These are phyloP conservation scores for Anser brachyrhynchus DNA, from an alignment of 2,113 vertebrate genomes.

Conservation along the genomic window DNA sequence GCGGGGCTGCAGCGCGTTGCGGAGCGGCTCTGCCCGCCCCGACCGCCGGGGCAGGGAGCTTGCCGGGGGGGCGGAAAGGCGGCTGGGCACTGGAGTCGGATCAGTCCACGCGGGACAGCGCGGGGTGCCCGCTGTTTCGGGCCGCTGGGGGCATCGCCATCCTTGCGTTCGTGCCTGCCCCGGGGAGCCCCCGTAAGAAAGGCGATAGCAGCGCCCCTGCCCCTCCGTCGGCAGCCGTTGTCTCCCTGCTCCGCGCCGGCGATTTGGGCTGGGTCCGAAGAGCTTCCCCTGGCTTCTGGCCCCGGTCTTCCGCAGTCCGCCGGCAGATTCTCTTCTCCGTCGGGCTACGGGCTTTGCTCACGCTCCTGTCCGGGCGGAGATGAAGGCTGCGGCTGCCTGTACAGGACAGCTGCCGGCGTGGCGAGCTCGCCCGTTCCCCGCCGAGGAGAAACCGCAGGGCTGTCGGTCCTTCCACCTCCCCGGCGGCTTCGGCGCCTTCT, in stretches of 20 bases:
- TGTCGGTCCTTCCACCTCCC: background rate
- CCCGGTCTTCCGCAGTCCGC: background rate
- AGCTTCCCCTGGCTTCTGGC: background rate
- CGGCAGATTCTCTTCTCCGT: fast-evolving
- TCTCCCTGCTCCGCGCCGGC: fast-evolving
- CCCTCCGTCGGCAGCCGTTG: background rate
- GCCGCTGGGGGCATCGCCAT: fast-evolving
- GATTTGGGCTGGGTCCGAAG: background rate
- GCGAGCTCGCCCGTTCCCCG: background rate
- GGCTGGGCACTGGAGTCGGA: background rate
- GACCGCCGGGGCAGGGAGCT: background rate
- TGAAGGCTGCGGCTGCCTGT: background rate
- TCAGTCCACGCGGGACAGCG: background rate
- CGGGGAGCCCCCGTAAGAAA: background rate
- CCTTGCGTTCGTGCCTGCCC: background rate
- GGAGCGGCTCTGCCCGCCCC: background rate
- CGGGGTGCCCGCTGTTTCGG: background rate
- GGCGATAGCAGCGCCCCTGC: background rate
- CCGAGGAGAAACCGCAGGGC: background rate
- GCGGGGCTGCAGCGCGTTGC: background rate
- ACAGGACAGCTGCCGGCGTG: fast-evolving
- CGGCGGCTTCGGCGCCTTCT: background rate
- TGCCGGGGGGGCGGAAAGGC: background rate
- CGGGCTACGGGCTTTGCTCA: background rate
- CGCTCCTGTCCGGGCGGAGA: background rate